Conservation (phyloP, 2,888 invertebrate species). For the Scaptomyza flava region DNA sequence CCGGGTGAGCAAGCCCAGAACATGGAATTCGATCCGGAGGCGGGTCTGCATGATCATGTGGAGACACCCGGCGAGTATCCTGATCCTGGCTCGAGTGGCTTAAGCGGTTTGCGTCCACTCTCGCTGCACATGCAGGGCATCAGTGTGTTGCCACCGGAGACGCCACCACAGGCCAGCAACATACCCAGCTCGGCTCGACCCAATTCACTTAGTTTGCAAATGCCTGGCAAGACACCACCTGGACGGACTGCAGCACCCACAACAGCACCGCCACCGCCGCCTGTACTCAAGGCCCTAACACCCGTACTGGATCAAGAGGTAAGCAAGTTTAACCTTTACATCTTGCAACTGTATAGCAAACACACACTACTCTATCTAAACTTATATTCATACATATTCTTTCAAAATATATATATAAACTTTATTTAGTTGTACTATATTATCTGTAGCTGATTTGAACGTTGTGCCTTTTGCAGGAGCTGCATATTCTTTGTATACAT, state of each 20-base stretch:
- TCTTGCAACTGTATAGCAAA: constrained; percentile 36
- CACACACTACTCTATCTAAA: constrained; percentile 29
- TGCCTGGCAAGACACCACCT: constrained; percentile 54
- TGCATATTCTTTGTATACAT: constrained; percentile 41
- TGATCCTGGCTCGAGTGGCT: constrained; percentile 90
- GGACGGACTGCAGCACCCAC: constrained; percentile 77
- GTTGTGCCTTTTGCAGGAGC: constrained; percentile 49
- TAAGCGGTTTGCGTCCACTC: constrained; percentile 92
- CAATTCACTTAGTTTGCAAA: constrained; percentile 61
- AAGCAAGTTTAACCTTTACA: constrained; percentile 63
- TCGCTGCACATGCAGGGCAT: constrained; percentile 86
- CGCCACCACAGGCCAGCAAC: constrained; percentile 67
- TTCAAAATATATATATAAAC: constrained; percentile 18
- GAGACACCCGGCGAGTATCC: constrained; percentile 93
- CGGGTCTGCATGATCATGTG: constrained; percentile 85
- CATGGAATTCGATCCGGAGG: constrained; percentile 85
- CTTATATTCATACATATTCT: constrained; percentile 5
- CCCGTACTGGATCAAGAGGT: constrained; percentile 87
- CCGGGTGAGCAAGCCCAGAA: constrained; percentile 86
- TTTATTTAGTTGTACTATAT: constrained; percentile 1
- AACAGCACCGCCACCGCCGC: constrained; percentile 84
- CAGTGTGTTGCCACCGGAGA: constrained; percentile 86
- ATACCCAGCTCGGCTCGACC: constrained; percentile 64
- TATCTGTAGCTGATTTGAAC: constrained; percentile 54
- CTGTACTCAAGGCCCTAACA: constrained; percentile 82